Evolutionary conservation across 2,113 vertebrate species (phyloP).

Genomic region (Myiozetetes cayanensis): DNA sequence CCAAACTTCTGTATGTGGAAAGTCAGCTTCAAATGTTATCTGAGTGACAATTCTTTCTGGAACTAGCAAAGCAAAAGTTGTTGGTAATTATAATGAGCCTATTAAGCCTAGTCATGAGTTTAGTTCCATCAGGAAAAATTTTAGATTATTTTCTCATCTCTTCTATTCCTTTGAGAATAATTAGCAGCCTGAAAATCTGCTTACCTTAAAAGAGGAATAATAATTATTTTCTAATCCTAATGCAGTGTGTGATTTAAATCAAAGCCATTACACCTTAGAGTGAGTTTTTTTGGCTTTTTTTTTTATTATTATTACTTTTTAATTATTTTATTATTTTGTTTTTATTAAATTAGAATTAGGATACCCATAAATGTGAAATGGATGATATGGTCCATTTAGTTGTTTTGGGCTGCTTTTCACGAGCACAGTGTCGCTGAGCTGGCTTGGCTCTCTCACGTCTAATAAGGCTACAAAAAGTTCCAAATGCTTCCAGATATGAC

Average conservation of each 20-base stretch:
- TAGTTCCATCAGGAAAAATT: constrained; percentile 43
- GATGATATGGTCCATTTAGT: background rate
- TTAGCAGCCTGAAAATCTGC: constrained; percentile 24
- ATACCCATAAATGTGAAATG: background rate
- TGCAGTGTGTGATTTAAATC: background rate
- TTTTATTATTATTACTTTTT: too few relatives aligned
- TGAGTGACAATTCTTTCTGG: background rate
- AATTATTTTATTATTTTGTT: fast-evolving
- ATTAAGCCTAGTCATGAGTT: constrained; percentile 50
- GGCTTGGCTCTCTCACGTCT: background rate
- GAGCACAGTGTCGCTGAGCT: background rate
- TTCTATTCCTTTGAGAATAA: constrained; percentile 39
- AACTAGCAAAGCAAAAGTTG: constrained; percentile 1
- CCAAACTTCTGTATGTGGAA: background rate
- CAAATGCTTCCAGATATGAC: background rate
- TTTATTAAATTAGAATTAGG: background rate
- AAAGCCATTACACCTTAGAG: background rate
- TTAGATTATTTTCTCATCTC: constrained; percentile 48
- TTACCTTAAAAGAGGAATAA: constrained; percentile 20
- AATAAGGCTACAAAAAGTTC: background rate
- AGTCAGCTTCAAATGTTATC: background rate
- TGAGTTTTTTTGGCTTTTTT: background rate
- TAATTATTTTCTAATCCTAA: constrained; percentile 36
- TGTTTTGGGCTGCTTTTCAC: background rate
- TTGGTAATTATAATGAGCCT: constrained; percentile 25